Percentiles rank a stretch among this genome's conserved stretches.
phyloP scores from a whole-genome alignment of 2,888 invertebrate species.

The Habroteleia sp. region DNA sequence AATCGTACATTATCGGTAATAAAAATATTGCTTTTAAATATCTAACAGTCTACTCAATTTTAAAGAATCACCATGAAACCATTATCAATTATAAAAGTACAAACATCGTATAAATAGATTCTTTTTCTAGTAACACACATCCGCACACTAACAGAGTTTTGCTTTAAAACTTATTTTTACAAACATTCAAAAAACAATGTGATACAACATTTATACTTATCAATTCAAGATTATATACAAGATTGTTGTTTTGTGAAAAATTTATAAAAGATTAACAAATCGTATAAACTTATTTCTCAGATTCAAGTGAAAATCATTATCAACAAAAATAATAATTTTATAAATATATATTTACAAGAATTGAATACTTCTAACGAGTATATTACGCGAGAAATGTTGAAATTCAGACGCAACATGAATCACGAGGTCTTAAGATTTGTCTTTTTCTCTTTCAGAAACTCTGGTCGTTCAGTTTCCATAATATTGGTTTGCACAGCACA shows the following conservation, averaged over 20 bases:
- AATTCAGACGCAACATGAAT: conserved; percentile 1
- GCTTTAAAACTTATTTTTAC: conserved; percentile 1
- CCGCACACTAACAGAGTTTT: not conserved
- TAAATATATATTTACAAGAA: conserved; percentile 29
- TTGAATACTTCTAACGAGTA: conserved; percentile 8
- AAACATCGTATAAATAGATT: conserved; percentile 26
- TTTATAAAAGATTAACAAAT: too few relatives aligned
- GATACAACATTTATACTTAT: conserved; percentile 20
- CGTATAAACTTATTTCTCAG: not conserved
- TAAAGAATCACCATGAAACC: conserved; percentile 16
- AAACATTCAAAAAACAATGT: conserved; percentile 5
- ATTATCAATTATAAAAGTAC: conserved; percentile 20
- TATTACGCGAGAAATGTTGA: conserved; percentile 8
- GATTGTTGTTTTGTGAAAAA: too few relatives aligned
- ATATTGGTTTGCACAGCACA: conserved; percentile 18
- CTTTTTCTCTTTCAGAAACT: conserved; percentile 15
- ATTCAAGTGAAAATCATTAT: conserved; percentile 5
- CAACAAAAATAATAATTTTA: conserved; percentile 16
- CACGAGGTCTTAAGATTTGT: not conserved
- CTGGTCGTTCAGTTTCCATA: conserved; percentile 13
- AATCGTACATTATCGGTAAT: not conserved
- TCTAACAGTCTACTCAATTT: too few relatives aligned
- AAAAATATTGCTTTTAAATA: conserved; percentile 1
- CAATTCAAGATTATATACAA: conserved; percentile 16
- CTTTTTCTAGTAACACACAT: conserved; percentile 33